phyloP scores from a whole-genome alignment of 2,888 invertebrate genomes.

The Andricus curvator region DNA sequence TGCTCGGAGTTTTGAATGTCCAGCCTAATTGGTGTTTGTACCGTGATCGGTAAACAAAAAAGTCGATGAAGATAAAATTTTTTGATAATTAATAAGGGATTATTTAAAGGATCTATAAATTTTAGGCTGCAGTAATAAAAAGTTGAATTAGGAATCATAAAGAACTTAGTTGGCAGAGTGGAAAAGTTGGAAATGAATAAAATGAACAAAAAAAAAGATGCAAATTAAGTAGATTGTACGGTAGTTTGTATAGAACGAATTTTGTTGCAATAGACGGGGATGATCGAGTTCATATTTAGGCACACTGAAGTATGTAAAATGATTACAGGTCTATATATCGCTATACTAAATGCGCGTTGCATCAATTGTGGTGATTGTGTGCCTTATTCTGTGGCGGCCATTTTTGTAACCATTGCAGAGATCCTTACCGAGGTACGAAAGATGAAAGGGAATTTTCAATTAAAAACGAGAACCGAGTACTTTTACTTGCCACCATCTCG shows the following conservation, averaged over 20 bases:
- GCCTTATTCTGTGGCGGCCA: slow-evolving; percentile 78
- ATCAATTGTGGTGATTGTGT: slow-evolving; percentile 73
- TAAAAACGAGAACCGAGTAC: neutral
- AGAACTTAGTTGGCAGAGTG: slow-evolving; percentile 28
- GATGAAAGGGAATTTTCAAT: slow-evolving; percentile 38
- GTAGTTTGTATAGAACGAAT: slow-evolving; percentile 47
- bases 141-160: slow-evolving; percentile 34
- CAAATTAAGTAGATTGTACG: slow-evolving; percentile 55
- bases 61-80: slow-evolving; percentile 2
- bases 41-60: no score
- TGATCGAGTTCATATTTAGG: slow-evolving; percentile 6
- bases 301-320: slow-evolving; percentile 12
- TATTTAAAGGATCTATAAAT: slow-evolving; percentile 2
- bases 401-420: slow-evolving; percentile 73
- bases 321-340: slow-evolving; percentile 55
- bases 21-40: no score
- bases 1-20: no score
- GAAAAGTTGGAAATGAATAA: slow-evolving; percentile 46
- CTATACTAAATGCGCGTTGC: slow-evolving; percentile 74
- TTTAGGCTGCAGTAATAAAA: slow-evolving; percentile 27
- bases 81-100: neutral
- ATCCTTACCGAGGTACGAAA: slow-evolving; percentile 49
- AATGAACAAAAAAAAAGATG: slow-evolving; percentile 53
- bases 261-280: slow-evolving; percentile 40
- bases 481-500: neutral